Conservation (phyloP, 2,888 invertebrate species). For the Aporophyla lueneburgensis region DNA sequence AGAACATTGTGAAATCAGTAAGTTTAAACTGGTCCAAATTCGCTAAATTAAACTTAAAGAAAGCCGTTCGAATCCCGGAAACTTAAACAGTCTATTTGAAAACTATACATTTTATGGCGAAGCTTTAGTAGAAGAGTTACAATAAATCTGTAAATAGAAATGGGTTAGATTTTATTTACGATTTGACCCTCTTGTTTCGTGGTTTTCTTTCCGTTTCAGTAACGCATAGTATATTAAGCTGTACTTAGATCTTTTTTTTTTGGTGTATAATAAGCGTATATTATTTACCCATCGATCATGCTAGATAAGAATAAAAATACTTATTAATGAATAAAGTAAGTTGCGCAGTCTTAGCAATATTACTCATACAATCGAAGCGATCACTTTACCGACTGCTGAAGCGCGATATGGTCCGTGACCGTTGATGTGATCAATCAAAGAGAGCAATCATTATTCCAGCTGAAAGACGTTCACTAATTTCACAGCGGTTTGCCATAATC, state of each 20-base stretch:
- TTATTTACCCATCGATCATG: not conserved
- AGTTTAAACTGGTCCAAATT: constrained; percentile 21
- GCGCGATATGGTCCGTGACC: no score
- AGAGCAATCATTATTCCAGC: no score
- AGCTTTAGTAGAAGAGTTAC: constrained; percentile 26
- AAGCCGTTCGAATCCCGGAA: constrained; percentile 47
- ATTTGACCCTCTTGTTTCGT: not conserved
- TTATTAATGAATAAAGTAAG: not conserved
- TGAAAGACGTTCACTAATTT: no score
- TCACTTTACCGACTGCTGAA: no score
- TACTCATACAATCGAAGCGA: not conserved
- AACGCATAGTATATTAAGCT: no score
- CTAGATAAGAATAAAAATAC: not conserved
- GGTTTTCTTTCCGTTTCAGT: not conserved
- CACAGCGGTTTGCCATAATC: no score
- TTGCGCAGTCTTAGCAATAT: not conserved
- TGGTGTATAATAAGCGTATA: not conserved
- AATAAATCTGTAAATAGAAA: constrained; percentile 33
- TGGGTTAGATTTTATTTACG: constrained; percentile 17
- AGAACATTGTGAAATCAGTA: constrained; percentile 9
- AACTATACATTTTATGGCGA: constrained; percentile 44
- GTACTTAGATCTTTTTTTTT: no score
- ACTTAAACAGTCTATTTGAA: constrained; percentile 32
- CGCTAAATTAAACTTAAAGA: constrained; percentile 4
- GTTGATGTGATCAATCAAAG: no score